Percentiles rank a stretch among this genome's conserved stretches.
phyloP scores from a whole-genome alignment of 2,888 invertebrate genomes.

The Diaprepes abbreviatus region DNA sequence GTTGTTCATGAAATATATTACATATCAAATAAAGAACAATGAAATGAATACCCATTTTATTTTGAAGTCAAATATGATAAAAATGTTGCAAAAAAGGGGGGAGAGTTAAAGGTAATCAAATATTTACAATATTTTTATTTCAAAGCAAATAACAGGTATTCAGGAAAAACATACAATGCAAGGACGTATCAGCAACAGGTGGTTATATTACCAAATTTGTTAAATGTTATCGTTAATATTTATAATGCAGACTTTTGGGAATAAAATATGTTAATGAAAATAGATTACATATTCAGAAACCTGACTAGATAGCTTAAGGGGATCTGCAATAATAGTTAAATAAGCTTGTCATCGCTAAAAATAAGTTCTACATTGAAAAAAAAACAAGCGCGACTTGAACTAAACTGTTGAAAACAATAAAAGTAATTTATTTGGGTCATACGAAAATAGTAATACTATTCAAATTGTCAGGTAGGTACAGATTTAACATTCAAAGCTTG shows the following conservation, averaged over 20 bases:
- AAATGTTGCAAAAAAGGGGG: background rate
- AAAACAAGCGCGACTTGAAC: background rate
- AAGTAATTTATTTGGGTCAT: constrained; percentile 14
- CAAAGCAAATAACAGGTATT: background rate
- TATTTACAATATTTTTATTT: constrained; percentile 14
- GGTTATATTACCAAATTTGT: constrained; percentile 19
- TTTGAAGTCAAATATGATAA: background rate
- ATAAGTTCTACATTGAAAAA: constrained; percentile 49
- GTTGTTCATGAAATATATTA: too few species aligned
- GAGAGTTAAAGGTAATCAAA: background rate
- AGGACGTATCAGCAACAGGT: constrained; percentile 24
- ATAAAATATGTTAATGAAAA: constrained; percentile 11
- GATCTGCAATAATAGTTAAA: constrained; percentile 31
- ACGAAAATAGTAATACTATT: constrained; percentile 13
- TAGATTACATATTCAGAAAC: constrained; percentile 23
- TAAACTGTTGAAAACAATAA: constrained; percentile 11
- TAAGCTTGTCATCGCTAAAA: constrained; percentile 58
- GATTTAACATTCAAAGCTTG: constrained; percentile 27
- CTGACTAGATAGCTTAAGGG: constrained; percentile 23
- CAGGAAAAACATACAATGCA: background rate
- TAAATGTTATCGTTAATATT: background rate
- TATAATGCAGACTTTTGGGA: constrained; percentile 1
- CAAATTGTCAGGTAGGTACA: constrained; percentile 23
- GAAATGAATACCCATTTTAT: background rate
- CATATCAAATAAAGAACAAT: too few species aligned